phyloP scores from a whole-genome alignment of 2,797 vertebrate species.

The Smutsia gigantea region DNA sequence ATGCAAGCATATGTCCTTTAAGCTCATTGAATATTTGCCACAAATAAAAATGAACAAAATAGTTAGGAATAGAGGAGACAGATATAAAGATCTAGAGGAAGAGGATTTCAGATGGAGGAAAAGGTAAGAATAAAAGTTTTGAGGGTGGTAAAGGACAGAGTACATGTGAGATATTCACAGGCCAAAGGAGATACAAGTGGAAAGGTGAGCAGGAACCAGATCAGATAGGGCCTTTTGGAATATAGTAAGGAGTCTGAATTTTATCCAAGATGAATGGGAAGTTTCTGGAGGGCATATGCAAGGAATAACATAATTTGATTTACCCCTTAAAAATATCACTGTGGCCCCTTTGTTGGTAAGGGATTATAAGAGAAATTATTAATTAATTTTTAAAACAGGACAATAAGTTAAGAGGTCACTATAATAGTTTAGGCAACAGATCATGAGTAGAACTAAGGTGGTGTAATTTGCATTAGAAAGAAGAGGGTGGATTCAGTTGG shows the following conservation, averaged over 20 bases:
- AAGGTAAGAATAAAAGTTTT: not conserved
- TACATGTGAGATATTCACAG: not conserved
- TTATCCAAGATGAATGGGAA: not conserved
- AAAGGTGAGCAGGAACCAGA: not conserved
- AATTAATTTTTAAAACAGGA: not conserved
- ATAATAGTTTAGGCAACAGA: not conserved
- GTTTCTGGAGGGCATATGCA: not conserved
- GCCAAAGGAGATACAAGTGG: not conserved
- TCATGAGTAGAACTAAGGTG: not conserved
- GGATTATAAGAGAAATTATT: not conserved
- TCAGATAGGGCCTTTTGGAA: not conserved
- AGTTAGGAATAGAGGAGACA: not conserved
- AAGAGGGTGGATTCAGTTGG: not conserved
- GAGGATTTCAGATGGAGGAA: not conserved
- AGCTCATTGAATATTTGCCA: not conserved
- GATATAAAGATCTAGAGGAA: not conserved
- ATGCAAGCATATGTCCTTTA: not conserved
- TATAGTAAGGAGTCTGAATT: not conserved
- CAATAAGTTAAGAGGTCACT: not conserved
- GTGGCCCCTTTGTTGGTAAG: not conserved
- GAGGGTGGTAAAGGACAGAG: not conserved
- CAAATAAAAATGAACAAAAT: slow-evolving; percentile 11
- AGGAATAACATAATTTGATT: not conserved
- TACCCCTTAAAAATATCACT: not conserved
- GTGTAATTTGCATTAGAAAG: not conserved